Percentiles rank a stretch among this genome's conserved stretches.
Evolutionary conservation across 1,140 invertebrate genomes (phyloP).

Genomic region (Rhagoletis pomonella): DNA sequence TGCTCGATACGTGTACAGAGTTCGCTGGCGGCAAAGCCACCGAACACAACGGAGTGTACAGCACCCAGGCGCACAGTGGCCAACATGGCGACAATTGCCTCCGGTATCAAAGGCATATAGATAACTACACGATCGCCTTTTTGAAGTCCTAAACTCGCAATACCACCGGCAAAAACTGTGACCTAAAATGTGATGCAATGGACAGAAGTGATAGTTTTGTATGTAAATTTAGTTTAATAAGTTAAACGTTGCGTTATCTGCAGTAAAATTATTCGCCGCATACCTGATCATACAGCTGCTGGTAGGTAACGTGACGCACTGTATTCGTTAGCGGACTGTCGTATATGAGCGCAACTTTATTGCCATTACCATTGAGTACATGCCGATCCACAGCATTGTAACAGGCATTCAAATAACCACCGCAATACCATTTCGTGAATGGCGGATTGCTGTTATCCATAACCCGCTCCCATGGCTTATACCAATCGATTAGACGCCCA

Average conservation of each 20-base stretch:
- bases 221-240: no score
- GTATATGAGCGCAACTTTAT: conserved; percentile 88
- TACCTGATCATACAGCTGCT: conserved; percentile 86
- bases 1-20: conserved; percentile 90
- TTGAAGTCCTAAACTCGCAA: conserved; percentile 83
- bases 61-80: conserved; percentile 88
- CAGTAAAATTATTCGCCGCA: not conserved
- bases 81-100: conserved; percentile 90
- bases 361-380: conserved; percentile 85
- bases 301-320: conserved; percentile 85
- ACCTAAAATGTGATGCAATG: conserved; percentile 76
- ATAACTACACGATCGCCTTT: conserved; percentile 85
- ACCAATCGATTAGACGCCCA: conserved; percentile 85
- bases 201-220: no score
- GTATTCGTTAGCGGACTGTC: conserved; percentile 91
- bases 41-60: conserved; percentile 91
- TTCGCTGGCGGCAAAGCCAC: conserved; percentile 92
- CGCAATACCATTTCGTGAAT: conserved; percentile 93
- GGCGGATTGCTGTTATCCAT: conserved; percentile 88
- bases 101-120: conserved; percentile 94
- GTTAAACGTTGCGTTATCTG: no score
- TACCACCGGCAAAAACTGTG: conserved; percentile 83
- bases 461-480: conserved; percentile 86
- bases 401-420: conserved; percentile 93
- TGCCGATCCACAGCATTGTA: conserved; percentile 95